These are phyloP conservation scores for Syngnathoides biaculeatus DNA, from an alignment of 2,113 vertebrate species.

Conservation along the genomic window DNA sequence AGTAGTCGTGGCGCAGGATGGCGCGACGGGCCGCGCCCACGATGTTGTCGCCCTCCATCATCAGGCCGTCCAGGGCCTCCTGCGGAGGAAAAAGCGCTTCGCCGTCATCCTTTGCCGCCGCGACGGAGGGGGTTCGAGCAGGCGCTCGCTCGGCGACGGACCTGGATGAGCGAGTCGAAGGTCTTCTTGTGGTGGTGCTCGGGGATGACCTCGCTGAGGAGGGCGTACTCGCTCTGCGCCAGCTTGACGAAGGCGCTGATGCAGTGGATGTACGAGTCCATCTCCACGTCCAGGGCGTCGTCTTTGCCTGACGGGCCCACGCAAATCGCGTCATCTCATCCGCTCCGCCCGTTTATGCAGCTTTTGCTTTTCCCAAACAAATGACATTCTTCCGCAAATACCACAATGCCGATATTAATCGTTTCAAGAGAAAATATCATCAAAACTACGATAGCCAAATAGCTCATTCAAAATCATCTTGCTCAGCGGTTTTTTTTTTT, in stretches of 20 bases:
- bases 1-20: slow-evolving; percentile 91
- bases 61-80: slow-evolving; percentile 93
- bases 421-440: too few relatives aligned
- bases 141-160: slow-evolving; percentile 38
- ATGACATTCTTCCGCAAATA: neutral
- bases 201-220: slow-evolving; percentile 86
- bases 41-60: slow-evolving; percentile 94
- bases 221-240: slow-evolving; percentile 91
- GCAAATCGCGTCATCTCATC: too few relatives aligned
- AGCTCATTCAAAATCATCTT: neutral
- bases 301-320: slow-evolving; percentile 81
- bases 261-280: slow-evolving; percentile 94
- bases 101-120: too few relatives aligned
- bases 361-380: neutral
- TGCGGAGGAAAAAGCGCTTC: slow-evolving; percentile 37
- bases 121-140: too few relatives aligned
- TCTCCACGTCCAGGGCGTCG: slow-evolving; percentile 90
- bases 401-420: neutral
- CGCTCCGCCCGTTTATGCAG: too few relatives aligned
- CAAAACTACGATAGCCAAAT: neutral
- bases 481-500: too few relatives aligned
- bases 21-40: slow-evolving; percentile 88
- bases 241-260: slow-evolving; percentile 94
- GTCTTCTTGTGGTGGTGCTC: slow-evolving; percentile 99
- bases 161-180: slow-evolving; percentile 98